Conservation (phyloP, 2,888 invertebrate genomes). For the Pollenia labialis region DNA sequence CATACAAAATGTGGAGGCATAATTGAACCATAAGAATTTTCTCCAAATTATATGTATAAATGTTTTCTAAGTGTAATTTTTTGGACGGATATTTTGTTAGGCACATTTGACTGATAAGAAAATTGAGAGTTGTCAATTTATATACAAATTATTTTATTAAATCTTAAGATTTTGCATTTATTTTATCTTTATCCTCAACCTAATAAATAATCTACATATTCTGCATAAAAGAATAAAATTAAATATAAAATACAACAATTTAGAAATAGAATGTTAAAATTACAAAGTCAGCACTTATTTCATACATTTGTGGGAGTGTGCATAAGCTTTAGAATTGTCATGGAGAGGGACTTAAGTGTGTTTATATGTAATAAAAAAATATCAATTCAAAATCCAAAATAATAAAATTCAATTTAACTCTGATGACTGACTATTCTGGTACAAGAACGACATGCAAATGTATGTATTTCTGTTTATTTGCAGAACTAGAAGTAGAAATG, state of each 20-base stretch:
- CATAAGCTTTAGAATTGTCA: no score
- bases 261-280: not conserved
- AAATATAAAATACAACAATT: not conserved
- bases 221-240: not conserved
- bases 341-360: not conserved
- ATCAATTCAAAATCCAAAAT: conserved; percentile 53
- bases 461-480: no score
- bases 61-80: not conserved
- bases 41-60: no score
- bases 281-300: not conserved
- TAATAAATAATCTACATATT: not conserved
- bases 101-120: not conserved
- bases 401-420: no score
- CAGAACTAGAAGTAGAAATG: no score
- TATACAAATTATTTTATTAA: not conserved
- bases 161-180: not conserved
- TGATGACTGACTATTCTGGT: no score
- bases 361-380: not conserved
- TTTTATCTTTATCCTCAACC: not conserved
- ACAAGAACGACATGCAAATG: no score
- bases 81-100: not conserved
- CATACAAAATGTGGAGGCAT: no score
- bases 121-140: conserved; percentile 28
- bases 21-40: no score
- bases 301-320: not conserved